phyloP scores from a whole-genome alignment of 2,888 invertebrate genomes.

The Euplagia quadripunctaria region DNA sequence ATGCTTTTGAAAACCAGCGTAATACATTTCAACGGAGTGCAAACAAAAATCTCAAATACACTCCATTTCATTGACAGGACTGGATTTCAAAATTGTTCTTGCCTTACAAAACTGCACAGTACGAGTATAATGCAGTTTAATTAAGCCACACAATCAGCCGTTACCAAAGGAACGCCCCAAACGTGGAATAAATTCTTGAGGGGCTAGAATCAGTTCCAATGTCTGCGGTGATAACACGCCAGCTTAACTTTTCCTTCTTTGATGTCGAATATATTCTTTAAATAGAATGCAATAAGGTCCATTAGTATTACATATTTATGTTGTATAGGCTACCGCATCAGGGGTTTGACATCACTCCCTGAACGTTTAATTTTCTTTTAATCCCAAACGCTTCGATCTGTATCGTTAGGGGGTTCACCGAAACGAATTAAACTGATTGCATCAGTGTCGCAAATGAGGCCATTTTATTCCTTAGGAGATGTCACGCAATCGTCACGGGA shows the following conservation, averaged over 20 bases:
- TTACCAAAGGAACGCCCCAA: slow-evolving; percentile 84
- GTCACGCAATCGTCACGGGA: slow-evolving; percentile 63
- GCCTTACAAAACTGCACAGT: slow-evolving; percentile 66
- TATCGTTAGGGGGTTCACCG: slow-evolving; percentile 82
- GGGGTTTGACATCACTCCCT: slow-evolving; percentile 79
- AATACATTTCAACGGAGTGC: not conserved
- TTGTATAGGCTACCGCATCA: slow-evolving; percentile 57
- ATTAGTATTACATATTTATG: not conserved
- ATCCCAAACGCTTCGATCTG: slow-evolving; percentile 82
- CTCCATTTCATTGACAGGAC: slow-evolving; percentile 38
- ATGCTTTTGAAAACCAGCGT: not conserved
- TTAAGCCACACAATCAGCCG: slow-evolving; percentile 84
- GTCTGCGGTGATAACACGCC: slow-evolving; percentile 69
- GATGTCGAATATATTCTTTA: slow-evolving; percentile 49
- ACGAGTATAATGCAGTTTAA: slow-evolving; percentile 81
- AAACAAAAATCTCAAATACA: not conserved
- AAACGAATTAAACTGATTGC: slow-evolving; percentile 86
- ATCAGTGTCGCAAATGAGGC: slow-evolving; percentile 85
- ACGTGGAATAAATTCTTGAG: slow-evolving; percentile 82
- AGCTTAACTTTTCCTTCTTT: slow-evolving; percentile 31
- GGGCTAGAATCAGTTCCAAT: slow-evolving; percentile 75
- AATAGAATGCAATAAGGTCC: slow-evolving; percentile 38
- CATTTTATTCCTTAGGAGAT: slow-evolving; percentile 81
- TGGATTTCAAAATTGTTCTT: slow-evolving; percentile 37
- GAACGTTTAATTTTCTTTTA: slow-evolving; percentile 86